Conservation (phyloP, 2,797 vertebrate species). For the Allobates femoralis region DNA sequence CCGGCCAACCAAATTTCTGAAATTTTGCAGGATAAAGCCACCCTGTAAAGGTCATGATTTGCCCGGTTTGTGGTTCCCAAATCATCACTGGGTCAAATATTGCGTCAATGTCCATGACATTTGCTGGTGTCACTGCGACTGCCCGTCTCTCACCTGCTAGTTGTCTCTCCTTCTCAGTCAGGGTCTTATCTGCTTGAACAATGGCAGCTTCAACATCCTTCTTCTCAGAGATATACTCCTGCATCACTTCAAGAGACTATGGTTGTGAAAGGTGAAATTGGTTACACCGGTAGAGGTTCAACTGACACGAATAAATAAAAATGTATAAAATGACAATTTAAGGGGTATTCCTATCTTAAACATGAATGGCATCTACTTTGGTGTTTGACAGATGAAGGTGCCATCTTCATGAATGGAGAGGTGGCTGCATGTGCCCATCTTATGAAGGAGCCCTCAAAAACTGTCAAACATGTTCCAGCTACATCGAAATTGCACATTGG, state of each 20-base stretch:
- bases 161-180: slow-evolving; percentile 62
- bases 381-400: too few species aligned
- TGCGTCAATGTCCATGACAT: not conserved
- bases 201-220: slow-evolving; percentile 35
- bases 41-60: not conserved
- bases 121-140: not conserved
- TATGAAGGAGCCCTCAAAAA: too few species aligned
- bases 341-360: too few species aligned
- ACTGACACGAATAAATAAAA: not conserved
- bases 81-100: not conserved
- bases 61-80: not conserved
- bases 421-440: too few species aligned
- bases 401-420: too few species aligned
- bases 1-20: not conserved
- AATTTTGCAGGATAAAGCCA: not conserved
- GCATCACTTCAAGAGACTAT: slow-evolving; percentile 62
- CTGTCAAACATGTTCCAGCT: too few species aligned
- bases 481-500: not conserved
- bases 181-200: slow-evolving; percentile 59
- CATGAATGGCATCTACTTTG: too few species aligned
- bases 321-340: too few species aligned
- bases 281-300: not conserved
- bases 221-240: slow-evolving; percentile 58
- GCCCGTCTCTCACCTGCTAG: slow-evolving; percentile 59
- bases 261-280: not conserved